Evolutionary conservation across 2,797 vertebrate species (phyloP).

Genomic region (Carduelis carduelis): DNA sequence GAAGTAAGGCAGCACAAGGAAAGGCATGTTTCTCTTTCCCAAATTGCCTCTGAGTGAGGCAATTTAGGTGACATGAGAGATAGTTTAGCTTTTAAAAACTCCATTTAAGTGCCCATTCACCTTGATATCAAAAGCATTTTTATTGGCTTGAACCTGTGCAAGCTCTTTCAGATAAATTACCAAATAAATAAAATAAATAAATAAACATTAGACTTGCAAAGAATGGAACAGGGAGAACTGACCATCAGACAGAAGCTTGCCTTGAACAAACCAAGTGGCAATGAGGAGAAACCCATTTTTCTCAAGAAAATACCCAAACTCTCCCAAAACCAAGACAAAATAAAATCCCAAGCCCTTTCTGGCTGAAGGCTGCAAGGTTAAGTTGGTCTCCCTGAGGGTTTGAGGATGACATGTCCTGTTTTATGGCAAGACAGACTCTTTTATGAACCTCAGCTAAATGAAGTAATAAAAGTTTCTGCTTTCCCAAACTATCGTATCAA

Average conservation of each 20-base stretch:
- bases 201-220: background rate
- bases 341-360: background rate
- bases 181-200: background rate
- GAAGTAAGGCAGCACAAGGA: background rate
- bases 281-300: background rate
- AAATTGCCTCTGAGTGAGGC: background rate
- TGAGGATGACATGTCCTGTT: background rate
- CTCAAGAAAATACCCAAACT: background rate
- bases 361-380: background rate
- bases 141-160: background rate
- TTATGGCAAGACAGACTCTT: background rate
- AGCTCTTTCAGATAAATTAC: conserved; percentile 10
- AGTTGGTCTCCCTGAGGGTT: background rate
- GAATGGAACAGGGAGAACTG: background rate
- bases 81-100: background rate
- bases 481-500: background rate
- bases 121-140: background rate
- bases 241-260: background rate
- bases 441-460: conserved; percentile 7
- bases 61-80: background rate
- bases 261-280: background rate
- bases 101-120: background rate
- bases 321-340: background rate
- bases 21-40: background rate
- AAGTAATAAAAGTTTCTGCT: conserved; percentile 38